Percentiles rank a stretch among this genome's conserved stretches.
These are phyloP conservation scores for Bettongia penicillata DNA, from an alignment of 2,113 vertebrate genomes.

Conservation along the genomic window DNA sequence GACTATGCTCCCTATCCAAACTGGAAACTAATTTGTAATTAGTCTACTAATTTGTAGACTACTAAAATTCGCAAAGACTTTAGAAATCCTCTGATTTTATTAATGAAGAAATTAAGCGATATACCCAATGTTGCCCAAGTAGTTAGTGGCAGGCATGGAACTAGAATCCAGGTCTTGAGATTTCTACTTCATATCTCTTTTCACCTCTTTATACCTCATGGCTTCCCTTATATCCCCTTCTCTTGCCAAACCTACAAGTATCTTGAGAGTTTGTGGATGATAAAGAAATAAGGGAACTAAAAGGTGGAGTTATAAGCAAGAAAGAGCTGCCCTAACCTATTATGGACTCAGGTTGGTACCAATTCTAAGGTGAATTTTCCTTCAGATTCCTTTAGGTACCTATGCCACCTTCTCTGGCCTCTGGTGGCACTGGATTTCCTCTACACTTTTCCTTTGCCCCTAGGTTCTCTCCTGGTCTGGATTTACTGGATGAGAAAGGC, in stretches of 20 bases:
- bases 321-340: background rate
- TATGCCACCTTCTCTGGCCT: background rate
- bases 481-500: background rate
- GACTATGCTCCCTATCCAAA: background rate
- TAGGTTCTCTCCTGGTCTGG: background rate
- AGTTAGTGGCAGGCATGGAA: background rate
- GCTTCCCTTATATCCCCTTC: background rate
- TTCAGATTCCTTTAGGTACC: background rate
- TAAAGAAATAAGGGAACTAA: background rate
- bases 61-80: background rate
- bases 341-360: background rate
- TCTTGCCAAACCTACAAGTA: background rate
- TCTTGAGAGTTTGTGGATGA: background rate
- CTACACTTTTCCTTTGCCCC: background rate
- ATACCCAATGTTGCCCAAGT: background rate
- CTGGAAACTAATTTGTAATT: background rate
- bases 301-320: background rate
- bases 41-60: background rate
- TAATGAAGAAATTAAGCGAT: background rate
- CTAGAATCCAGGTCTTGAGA: background rate
- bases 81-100: background rate
- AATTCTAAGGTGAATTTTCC: background rate
- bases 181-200: background rate
- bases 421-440: background rate
- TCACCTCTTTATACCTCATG: background rate